phyloP scores from a whole-genome alignment of 2,888 invertebrate genomes.

The Steinernema hermaphroditum region DNA sequence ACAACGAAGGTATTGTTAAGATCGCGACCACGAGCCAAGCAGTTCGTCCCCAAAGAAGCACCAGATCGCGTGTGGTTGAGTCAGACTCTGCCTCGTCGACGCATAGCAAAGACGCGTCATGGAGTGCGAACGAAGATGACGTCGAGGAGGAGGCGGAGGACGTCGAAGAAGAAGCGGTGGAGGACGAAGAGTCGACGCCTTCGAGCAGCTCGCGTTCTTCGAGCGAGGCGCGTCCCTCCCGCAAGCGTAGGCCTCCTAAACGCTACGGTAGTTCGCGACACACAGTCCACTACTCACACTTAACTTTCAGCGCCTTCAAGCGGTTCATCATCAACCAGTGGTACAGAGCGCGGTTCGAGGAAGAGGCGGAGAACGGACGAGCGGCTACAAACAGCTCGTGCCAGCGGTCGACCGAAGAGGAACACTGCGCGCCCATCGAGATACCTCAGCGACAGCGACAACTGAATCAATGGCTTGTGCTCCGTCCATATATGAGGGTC shows the following conservation, averaged over 20 bases:
- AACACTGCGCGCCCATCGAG: too few relatives aligned
- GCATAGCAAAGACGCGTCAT: neutral
- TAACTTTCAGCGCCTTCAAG: too few relatives aligned
- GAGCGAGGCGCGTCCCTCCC: neutral
- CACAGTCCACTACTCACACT: too few relatives aligned
- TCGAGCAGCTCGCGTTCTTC: neutral
- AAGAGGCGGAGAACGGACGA: too few relatives aligned
- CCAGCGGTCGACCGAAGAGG: too few relatives aligned
- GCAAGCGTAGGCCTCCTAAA: neutral
- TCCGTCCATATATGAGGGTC: too few relatives aligned
- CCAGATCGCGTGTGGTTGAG: neutral
- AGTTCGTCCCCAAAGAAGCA: neutral
- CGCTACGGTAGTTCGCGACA: neutral
- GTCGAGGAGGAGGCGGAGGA: neutral
- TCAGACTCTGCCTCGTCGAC: neutral
- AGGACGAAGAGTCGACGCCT: too few relatives aligned
- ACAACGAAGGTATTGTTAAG: neutral
- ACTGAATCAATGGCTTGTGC: too few relatives aligned
- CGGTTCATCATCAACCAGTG: too few relatives aligned
- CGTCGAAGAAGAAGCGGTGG: neutral
- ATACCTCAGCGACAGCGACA: too few relatives aligned
- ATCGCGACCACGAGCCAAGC: neutral
- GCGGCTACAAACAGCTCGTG: too few relatives aligned
- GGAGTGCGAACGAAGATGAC: slow-evolving; percentile 1
- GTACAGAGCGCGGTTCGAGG: too few relatives aligned